These are phyloP conservation scores for Haliaeetus leucogaster DNA, from an alignment of 2,113 vertebrate genomes.

Conservation along the genomic window DNA sequence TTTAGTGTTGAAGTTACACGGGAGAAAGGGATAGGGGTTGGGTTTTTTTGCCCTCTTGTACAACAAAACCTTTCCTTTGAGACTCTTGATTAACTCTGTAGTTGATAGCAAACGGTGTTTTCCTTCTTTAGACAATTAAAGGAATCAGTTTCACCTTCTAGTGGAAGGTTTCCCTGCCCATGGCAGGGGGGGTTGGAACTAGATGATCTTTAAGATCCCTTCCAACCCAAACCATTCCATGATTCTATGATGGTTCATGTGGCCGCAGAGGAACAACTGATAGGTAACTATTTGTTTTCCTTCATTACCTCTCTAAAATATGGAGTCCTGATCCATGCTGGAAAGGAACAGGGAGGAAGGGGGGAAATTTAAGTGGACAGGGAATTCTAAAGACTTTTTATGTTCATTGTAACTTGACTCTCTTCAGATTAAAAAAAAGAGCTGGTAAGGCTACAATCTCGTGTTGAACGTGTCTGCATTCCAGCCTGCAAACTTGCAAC, in stretches of 20 bases:
- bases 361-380: background rate
- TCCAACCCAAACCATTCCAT: too few relatives aligned
- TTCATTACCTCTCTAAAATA: background rate
- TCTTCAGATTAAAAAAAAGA: background rate
- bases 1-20: background rate
- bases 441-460: background rate
- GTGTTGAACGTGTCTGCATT: background rate
- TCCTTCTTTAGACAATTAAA: background rate
- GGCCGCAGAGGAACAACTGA: background rate
- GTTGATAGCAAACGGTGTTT: background rate
- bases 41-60: background rate
- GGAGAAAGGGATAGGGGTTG: accelerated
- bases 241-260: background rate
- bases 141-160: background rate
- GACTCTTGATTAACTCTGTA: background rate
- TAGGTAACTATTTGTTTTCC: background rate
- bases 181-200: too few relatives aligned
- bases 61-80: background rate
- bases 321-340: background rate
- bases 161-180: too few relatives aligned
- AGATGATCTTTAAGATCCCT: too few relatives aligned
- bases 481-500: background rate
- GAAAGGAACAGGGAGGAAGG: background rate
- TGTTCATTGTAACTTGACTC: background rate
- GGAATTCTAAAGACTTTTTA: background rate